Base-by-base conservation (phyloP, 1,140 invertebrate species). In the Carposina sasakii region DNA sequence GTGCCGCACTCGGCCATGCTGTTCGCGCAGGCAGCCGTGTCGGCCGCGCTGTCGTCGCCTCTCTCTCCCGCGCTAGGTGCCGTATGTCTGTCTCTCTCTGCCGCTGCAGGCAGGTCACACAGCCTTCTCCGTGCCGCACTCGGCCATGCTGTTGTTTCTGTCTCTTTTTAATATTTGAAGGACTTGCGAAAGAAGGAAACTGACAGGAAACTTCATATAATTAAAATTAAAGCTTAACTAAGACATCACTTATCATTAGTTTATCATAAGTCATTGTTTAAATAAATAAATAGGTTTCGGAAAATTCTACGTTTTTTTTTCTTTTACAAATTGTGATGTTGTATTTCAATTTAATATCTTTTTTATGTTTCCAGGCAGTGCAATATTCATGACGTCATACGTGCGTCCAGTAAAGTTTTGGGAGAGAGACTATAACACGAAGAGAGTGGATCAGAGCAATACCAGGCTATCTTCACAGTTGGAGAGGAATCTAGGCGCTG, bases 71-170 rank as follows among this genome's bases (percentile, higher is more conserved):
- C 96, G 57, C 81, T 98, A 33, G 93, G 93, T 85, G n/a, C n/a
- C n/a, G n/a, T n/a, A n/a, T n/a, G n/a, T n/a, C n/a, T n/a, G n/a
- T n/a, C n/a, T n/a, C n/a, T n/a, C n/a, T n/a, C n/a, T n/a, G n/a
- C n/a, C 98, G 5, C 99, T 99, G 76, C 98, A 99, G 78, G 98
- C 98, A 1, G n/a, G 99, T 99, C 82, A 98, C 98, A 33, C 98
- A 99, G 81, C 98, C 98, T 99, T 99, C 77, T 96, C 94, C 50
- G 96, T 99, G 21, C 98, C 98, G 22, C 98, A 99, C 85, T 98
- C 97, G 31, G 97, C 96, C 19, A 98, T 99, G 96, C 86, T 99
- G 44, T 98, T 99, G n/a, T n/a, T n/a, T n/a, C n/a, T n/a, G n/a
- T n/a, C n/a, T n/a, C n/a, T n/a, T n/a, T n/a, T n/a, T n/a, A n/a